phyloP scores from a whole-genome alignment of 2,888 invertebrate species.

The Caenorhabditis sp. region DNA sequence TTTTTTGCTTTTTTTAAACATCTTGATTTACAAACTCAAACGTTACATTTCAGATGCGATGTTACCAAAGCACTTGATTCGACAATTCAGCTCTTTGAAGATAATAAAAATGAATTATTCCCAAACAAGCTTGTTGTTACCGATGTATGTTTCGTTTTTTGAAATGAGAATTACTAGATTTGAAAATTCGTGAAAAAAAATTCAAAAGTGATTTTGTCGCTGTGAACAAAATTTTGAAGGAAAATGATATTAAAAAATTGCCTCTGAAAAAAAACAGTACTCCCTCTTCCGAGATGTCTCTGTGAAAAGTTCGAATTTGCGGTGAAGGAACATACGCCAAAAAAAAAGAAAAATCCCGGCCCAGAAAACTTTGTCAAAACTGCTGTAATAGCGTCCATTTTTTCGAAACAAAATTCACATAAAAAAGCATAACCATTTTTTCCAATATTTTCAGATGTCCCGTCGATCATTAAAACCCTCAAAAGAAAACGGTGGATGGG shows the following conservation, averaged over 20 bases:
- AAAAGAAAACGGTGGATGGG: conserved; percentile 90
- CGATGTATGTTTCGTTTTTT: conserved; percentile 20
- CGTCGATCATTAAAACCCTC: conserved; percentile 68
- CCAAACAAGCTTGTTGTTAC: conserved; percentile 70
- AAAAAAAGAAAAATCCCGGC: too few relatives aligned
- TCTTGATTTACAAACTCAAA: too few relatives aligned
- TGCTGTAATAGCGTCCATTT: too few relatives aligned
- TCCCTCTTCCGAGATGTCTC: too few relatives aligned
- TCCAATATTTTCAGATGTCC: conserved; percentile 48
- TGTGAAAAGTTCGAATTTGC: too few relatives aligned
- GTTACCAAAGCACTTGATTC: conserved; percentile 41
- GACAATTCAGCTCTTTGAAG: conserved; percentile 67
- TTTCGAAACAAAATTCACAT: conserved; percentile 44
- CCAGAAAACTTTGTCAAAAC: too few relatives aligned
- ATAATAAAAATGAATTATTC: conserved; percentile 73
- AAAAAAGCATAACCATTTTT: neutral
- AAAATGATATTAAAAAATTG: too few relatives aligned
- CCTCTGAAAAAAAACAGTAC: too few relatives aligned
- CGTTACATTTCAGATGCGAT: conserved; percentile 42
- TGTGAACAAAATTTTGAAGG: too few relatives aligned
- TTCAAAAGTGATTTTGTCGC: too few relatives aligned
- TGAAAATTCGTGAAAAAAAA: too few relatives aligned
- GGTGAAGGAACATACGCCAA: too few relatives aligned
- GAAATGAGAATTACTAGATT: neutral
- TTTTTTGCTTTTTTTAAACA: neutral